Conservation (phyloP, 2,888 invertebrate genomes). For the Penaeus monodon region DNA sequence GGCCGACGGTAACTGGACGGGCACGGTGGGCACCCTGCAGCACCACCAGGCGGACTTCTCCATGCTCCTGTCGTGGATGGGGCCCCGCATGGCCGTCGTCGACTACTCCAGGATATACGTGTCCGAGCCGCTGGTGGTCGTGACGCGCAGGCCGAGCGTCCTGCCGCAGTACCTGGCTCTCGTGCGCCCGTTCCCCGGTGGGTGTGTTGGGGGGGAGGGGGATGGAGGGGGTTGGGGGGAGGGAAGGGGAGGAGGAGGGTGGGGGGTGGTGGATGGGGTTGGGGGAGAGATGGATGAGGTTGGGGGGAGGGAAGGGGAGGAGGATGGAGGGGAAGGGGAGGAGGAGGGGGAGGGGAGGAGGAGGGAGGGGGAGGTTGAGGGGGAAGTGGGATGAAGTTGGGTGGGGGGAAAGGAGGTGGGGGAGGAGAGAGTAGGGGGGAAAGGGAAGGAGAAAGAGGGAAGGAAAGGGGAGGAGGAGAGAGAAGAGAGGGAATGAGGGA, state of each 20-base stretch:
- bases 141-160: slow-evolving; percentile 35
- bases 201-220: not conserved
- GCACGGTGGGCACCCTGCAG: slow-evolving; percentile 57
- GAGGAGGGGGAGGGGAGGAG: not conserved
- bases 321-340: not conserved
- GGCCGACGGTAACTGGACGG: slow-evolving; percentile 55
- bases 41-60: slow-evolving; percentile 59
- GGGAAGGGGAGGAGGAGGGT: not conserved
- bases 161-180: slow-evolving; percentile 54
- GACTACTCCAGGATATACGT: slow-evolving; percentile 50
- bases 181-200: slow-evolving; percentile 55
- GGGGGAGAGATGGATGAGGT: slow-evolving; percentile 7
- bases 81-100: slow-evolving; percentile 32
- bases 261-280: not conserved
- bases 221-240: not conserved
- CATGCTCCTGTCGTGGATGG: slow-evolving; percentile 47
- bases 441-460: too few relatives aligned
- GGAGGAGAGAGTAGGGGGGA: not conserved
- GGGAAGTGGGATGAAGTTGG: not conserved
- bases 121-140: slow-evolving; percentile 50
- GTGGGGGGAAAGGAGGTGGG: not conserved
- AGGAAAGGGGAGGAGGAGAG: not conserved
- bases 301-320: slow-evolving; percentile 13
- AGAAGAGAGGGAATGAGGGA: not conserved
- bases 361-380: not conserved